Evolutionary conservation across 2,888 invertebrate genomes (phyloP).

Genomic region (Lycocerus yunnanus): DNA sequence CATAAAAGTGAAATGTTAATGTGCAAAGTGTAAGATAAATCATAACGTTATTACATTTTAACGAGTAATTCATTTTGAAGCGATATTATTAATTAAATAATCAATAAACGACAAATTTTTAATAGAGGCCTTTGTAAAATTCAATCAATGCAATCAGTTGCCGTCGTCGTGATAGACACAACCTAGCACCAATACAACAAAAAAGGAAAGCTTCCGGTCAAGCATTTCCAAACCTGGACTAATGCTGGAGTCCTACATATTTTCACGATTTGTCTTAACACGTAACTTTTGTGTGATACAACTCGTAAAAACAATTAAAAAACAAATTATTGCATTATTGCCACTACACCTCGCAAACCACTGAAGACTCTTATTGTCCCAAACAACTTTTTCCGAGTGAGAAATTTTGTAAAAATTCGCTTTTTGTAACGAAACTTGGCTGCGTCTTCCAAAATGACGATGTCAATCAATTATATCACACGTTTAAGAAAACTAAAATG

Average conservation of each 20-base stretch:
- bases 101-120: background rate
- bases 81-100: background rate
- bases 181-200: conserved; percentile 18
- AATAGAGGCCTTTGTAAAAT: background rate
- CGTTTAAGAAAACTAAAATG: conserved; percentile 24
- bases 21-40: background rate
- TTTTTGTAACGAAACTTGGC: conserved; percentile 2
- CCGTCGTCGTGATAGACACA: conserved; percentile 9
- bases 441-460: conserved; percentile 33
- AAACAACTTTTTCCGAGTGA: background rate
- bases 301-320: conserved; percentile 9
- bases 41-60: background rate
- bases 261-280: conserved; percentile 33
- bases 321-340: background rate
- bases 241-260: conserved; percentile 32
- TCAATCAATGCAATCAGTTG: background rate
- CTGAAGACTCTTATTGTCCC: background rate
- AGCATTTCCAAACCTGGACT: conserved; percentile 37
- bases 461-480: conserved; percentile 28
- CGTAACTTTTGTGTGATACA: conserved; percentile 16
- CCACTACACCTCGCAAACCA: background rate
- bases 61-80: background rate
- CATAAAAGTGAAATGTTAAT: background rate
- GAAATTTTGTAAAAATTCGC: background rate
- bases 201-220: conserved; percentile 40